A percentile compares a stretch with the other conserved stretches of the same genome.
Evolutionary conservation across 1,140 invertebrate species (phyloP).

Genomic region (Solenopsis fugax): DNA sequence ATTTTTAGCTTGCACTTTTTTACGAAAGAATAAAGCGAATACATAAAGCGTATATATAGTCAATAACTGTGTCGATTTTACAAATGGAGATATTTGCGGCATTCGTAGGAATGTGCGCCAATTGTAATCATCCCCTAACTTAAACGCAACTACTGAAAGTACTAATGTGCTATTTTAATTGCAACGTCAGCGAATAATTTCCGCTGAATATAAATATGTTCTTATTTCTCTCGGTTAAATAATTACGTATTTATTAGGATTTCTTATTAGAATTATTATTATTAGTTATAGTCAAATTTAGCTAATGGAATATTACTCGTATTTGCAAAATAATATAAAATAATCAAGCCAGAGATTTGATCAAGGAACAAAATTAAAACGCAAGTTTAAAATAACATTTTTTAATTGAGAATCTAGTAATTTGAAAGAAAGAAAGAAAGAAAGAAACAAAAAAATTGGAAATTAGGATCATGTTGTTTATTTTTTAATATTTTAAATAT

Average conservation of each 20-base stretch:
- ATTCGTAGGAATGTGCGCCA: conserved; percentile 6
- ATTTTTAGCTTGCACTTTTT: background rate
- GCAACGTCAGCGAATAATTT: background rate
- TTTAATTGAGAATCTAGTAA: background rate
- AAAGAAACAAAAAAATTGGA: background rate
- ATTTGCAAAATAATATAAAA: too few relatives aligned
- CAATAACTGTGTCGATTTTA: conserved; percentile 10
- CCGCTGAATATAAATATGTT: too few relatives aligned
- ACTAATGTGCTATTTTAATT: conserved; percentile 23
- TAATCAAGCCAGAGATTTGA: too few relatives aligned
- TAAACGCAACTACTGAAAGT: conserved; percentile 15
- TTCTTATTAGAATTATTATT: too few relatives aligned
- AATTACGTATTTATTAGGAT: background rate
- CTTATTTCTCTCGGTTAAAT: background rate
- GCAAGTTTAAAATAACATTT: too few relatives aligned
- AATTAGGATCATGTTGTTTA: background rate
- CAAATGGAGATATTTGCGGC: conserved; percentile 12
- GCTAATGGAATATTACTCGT: too few relatives aligned
- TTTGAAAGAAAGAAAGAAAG: background rate
- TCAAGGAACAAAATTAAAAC: too few relatives aligned
- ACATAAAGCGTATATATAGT: background rate
- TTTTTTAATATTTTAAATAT: background rate
- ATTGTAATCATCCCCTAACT: conserved; percentile 11
- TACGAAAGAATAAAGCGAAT: background rate
- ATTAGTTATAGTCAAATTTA: too few relatives aligned